phyloP scores from a whole-genome alignment of 2,113 vertebrate genomes.

The Grus americana region DNA sequence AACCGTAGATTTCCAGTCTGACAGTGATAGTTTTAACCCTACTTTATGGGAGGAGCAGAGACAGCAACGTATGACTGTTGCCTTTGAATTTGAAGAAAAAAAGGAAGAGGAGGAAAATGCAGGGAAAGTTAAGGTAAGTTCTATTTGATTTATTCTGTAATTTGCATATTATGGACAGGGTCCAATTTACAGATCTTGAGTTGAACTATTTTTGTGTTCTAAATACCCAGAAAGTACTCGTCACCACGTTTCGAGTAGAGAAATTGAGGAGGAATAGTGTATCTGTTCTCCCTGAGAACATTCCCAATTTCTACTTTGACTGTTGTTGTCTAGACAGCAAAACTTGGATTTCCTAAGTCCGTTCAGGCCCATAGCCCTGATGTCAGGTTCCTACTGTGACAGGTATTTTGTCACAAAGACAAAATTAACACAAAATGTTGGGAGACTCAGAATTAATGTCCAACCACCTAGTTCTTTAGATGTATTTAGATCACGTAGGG shows the following conservation, averaged over 20 bases:
- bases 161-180: fast-evolving
- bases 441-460: background rate
- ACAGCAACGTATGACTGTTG: conserved; percentile 98
- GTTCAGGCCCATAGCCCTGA: background rate
- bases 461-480: background rate
- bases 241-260: background rate
- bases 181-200: background rate
- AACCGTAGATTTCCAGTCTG: conserved; percentile 94
- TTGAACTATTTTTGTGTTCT: background rate
- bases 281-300: background rate
- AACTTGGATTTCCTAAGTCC: background rate
- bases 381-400: background rate
- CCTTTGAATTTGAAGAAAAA: conserved; percentile 98
- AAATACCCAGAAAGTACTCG: background rate
- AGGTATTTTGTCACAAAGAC: background rate
- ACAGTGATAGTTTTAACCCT: conserved; percentile 98
- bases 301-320: background rate
- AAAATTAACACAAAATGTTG: background rate
- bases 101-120: conserved; percentile 95
- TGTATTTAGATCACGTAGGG: background rate
- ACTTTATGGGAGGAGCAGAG: conserved; percentile 98
- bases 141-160: background rate
- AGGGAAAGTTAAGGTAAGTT: conserved; percentile 93
- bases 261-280: background rate
- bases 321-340: background rate